Evolutionary conservation across 2,113 vertebrate genomes (phyloP).

Genomic region (Elephantulus edwardii): DNA sequence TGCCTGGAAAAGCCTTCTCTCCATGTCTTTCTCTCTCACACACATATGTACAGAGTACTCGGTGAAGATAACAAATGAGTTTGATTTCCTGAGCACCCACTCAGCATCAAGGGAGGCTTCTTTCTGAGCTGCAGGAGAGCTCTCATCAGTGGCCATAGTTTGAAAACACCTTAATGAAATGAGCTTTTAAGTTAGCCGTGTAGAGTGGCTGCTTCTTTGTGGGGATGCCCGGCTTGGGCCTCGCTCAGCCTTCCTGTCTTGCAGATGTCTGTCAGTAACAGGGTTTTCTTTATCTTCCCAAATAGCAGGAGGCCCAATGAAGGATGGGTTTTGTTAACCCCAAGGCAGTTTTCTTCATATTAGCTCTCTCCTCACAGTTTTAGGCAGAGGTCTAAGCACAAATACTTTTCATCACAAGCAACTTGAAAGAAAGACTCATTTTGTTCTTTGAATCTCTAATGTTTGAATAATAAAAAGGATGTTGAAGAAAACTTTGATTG

Average conservation of each 20-base stretch:
- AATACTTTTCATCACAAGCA: background rate
- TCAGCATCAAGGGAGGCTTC: constrained; percentile 15
- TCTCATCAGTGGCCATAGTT: background rate
- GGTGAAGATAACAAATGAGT: background rate
- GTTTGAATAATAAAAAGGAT: background rate
- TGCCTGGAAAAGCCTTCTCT: background rate
- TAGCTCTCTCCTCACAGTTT: background rate
- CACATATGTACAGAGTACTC: background rate
- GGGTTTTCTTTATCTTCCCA: background rate
- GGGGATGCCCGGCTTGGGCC: background rate
- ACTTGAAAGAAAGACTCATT: background rate
- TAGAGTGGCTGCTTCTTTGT: background rate
- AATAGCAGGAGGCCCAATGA: background rate
- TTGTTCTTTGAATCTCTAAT: constrained; percentile 1
- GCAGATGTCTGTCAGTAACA: background rate
- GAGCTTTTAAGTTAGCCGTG: background rate
- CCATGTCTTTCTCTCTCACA: background rate
- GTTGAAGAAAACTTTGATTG: background rate
- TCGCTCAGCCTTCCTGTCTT: background rate
- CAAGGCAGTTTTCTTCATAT: background rate
- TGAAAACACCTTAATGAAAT: constrained; percentile 43
- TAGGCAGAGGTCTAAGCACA: background rate
- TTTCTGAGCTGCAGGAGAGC: background rate
- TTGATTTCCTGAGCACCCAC: constrained; percentile 40
- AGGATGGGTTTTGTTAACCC: background rate